A percentile compares a stretch with the other conserved stretches of the same genome.
These are phyloP conservation scores for Epinotia demarniana DNA, from an alignment of 2,888 invertebrate genomes.

Conservation along the genomic window DNA sequence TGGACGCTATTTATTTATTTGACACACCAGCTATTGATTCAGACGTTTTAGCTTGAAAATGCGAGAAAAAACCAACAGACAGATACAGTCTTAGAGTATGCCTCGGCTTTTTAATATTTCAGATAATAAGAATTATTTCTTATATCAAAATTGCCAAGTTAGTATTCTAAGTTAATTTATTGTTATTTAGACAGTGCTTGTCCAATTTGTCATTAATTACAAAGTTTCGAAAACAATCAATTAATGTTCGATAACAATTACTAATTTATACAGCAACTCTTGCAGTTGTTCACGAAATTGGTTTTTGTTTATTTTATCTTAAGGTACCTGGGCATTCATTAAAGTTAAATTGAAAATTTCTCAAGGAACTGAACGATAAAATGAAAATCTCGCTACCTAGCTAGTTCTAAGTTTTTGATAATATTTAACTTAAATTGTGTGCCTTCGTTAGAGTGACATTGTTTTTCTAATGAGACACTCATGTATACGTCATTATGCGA, in stretches of 20 bases:
- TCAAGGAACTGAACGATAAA: not conserved
- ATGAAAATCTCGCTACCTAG: not conserved
- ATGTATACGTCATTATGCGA: too few species aligned
- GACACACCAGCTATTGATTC: too few species aligned
- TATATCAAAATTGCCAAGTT: not conserved
- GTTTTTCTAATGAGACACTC: too few species aligned
- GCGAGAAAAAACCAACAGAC: too few species aligned
- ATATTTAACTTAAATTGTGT: not conserved
- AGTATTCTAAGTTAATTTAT: conserved; percentile 14
- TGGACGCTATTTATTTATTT: too few species aligned
- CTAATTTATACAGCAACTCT: conserved; percentile 40
- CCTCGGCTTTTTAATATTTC: too few species aligned
- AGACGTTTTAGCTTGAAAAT: too few species aligned
- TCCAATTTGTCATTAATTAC: conserved; percentile 36
- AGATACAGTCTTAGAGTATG: too few species aligned
- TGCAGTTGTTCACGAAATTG: conserved; percentile 26
- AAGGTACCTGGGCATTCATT: conserved; percentile 29
- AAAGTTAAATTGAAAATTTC: conserved; percentile 26
- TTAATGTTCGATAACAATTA: conserved; percentile 36
- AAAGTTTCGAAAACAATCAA: conserved; percentile 37
- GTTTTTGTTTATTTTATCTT: conserved; percentile 36
- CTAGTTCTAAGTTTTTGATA: not conserved
- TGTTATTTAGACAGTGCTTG: conserved; percentile 19
- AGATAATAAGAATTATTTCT: too few species aligned
- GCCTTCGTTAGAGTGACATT: not conserved